These are phyloP conservation scores for Apis cerana DNA, from an alignment of 1,140 invertebrate genomes.

Conservation along the genomic window DNA sequence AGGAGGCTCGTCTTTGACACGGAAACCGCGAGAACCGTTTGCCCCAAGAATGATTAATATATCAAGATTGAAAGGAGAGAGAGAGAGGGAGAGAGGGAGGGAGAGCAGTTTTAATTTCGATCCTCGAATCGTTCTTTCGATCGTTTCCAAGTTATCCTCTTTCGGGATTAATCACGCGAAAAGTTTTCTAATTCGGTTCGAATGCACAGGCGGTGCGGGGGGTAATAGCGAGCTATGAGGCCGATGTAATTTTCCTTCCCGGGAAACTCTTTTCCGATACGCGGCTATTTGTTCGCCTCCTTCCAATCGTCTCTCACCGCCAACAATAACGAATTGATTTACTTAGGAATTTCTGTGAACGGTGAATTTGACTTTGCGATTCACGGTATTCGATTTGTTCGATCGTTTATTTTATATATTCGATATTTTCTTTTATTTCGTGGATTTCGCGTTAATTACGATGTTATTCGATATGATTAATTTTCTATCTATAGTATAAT, in stretches of 20 bases:
- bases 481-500: no score
- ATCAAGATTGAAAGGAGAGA: no score
- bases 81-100: no score
- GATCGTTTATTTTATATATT: no score
- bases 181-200: conserved; percentile 1
- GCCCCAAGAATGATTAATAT: conserved; percentile 38
- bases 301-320: neutral
- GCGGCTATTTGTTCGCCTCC: neutral
- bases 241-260: neutral
- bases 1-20: neutral
- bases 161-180: neutral
- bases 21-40: conserved; percentile 3
- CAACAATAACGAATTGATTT: neutral
- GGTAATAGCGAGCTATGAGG: neutral
- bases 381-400: neutral
- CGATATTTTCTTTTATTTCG: no score
- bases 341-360: neutral
- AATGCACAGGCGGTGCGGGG: no score
- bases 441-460: no score
- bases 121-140: neutral
- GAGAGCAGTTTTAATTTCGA: neutral
- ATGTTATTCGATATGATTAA: no score
- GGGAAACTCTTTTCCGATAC: neutral
- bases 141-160: neutral
- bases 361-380: no score